Conservation (phyloP, 2,113 vertebrate genomes). For the Entomyzon cyanotis region DNA sequence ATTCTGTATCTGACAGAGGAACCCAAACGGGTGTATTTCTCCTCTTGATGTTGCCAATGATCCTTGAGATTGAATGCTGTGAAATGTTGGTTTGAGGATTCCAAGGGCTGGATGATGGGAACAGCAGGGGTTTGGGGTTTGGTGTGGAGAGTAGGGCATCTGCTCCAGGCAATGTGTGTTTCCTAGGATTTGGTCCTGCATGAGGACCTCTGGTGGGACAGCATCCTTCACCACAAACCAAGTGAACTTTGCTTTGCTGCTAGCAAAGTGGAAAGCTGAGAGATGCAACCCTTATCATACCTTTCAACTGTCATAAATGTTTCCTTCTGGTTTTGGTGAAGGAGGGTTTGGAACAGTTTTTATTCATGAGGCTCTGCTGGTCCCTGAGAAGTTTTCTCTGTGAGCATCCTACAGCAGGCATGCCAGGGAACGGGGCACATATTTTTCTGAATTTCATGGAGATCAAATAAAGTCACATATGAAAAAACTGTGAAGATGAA, state of each 20-base stretch:
- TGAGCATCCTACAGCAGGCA: background rate
- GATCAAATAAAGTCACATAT: background rate
- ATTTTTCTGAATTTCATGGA: background rate
- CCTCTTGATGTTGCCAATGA: background rate
- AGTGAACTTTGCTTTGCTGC: background rate
- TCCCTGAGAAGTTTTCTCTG: background rate
- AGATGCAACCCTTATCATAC: background rate
- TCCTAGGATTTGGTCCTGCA: fast-evolving
- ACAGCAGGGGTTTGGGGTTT: background rate
- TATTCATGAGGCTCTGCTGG: background rate
- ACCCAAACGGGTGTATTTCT: background rate
- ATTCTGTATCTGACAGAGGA: background rate
- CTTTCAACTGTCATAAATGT: background rate
- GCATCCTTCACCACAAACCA: background rate
- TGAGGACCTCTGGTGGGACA: background rate
- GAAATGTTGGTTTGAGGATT: background rate
- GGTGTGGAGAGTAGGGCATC: background rate
- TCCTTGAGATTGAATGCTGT: background rate
- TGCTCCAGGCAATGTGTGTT: background rate
- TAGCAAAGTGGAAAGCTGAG: background rate
- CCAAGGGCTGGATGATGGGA: background rate
- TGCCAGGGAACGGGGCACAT: background rate
- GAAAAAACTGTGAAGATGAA: constrained; percentile 18
- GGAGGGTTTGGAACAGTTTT: background rate
- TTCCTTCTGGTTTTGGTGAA: background rate